These are phyloP conservation scores for Oxytorus armatus DNA, from an alignment of 2,888 invertebrate species.

Conservation along the genomic window DNA sequence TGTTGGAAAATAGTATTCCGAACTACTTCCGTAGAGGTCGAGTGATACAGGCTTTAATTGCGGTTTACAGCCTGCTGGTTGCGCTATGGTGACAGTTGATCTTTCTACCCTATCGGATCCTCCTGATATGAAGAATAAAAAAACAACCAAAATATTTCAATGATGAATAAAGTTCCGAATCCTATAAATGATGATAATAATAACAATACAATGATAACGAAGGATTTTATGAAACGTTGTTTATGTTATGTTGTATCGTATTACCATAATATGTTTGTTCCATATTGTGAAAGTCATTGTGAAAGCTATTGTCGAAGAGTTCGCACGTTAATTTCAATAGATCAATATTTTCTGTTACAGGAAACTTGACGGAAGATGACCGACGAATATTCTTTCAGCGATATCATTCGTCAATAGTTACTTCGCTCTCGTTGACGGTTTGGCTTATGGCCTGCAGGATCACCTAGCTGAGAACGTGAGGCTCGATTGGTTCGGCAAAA, in stretches of 20 bases:
- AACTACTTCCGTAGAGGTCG: conserved; percentile 81
- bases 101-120: conserved; percentile 71
- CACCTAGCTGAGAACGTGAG: conserved; percentile 86
- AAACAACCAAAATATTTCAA: no score
- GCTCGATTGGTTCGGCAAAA: conserved; percentile 89
- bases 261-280: no score
- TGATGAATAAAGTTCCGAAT: no score
- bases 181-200: no score
- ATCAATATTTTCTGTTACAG: no score
- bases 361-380: conserved; percentile 43
- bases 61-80: conserved; percentile 76
- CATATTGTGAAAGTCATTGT: no score
- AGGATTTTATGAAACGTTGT: no score
- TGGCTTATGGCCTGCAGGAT: conserved; percentile 85
- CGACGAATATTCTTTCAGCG: conserved; percentile 75
- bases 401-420: conserved; percentile 85
- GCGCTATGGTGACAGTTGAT: conserved; percentile 69
- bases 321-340: no score
- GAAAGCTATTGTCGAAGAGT: no score
- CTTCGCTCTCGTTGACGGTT: conserved; percentile 85
- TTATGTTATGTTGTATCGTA: no score
- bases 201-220: no score
- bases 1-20: conserved; percentile 87
- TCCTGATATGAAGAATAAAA: no score
- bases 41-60: conserved; percentile 84